Evolutionary conservation across 2,888 invertebrate genomes (phyloP).

Genomic region (Hyles lineata): DNA sequence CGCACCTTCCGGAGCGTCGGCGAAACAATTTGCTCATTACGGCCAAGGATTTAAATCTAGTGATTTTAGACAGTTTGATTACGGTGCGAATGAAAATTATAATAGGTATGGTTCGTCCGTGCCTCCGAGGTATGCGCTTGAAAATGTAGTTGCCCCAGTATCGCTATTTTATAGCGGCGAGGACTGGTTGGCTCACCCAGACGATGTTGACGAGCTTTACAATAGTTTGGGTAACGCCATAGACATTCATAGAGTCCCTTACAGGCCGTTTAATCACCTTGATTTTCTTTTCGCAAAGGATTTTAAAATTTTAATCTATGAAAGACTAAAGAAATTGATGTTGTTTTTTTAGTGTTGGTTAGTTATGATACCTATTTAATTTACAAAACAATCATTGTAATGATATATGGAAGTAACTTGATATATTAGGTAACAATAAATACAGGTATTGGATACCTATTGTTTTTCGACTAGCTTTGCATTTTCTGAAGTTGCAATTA

Average conservation of each 20-base stretch:
- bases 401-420: too few relatives aligned
- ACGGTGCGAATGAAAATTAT: conserved; percentile 58
- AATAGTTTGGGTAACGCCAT: conserved; percentile 80
- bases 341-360: conserved; percentile 1
- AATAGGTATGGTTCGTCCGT: conserved; percentile 54
- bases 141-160: conserved; percentile 61
- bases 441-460: not conserved
- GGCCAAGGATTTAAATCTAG: conserved; percentile 73
- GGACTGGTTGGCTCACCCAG: conserved; percentile 87
- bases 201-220: conserved; percentile 83
- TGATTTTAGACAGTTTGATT: conserved; percentile 64
- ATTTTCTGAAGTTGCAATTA: too few relatives aligned
- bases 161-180: conserved; percentile 73
- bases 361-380: not conserved
- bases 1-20: conserved; percentile 82
- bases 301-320: conserved; percentile 57
- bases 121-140: conserved; percentile 64
- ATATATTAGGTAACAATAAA: too few relatives aligned
- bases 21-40: conserved; percentile 82
- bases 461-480: not conserved
- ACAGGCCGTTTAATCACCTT: conserved; percentile 73
- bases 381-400: too few relatives aligned
- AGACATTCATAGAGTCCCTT: conserved; percentile 83
- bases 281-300: conserved; percentile 71
- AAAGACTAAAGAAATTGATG: conserved; percentile 29